These are phyloP conservation scores for Tachystola acroxantha DNA, from an alignment of 2,888 invertebrate genomes.

Conservation along the genomic window DNA sequence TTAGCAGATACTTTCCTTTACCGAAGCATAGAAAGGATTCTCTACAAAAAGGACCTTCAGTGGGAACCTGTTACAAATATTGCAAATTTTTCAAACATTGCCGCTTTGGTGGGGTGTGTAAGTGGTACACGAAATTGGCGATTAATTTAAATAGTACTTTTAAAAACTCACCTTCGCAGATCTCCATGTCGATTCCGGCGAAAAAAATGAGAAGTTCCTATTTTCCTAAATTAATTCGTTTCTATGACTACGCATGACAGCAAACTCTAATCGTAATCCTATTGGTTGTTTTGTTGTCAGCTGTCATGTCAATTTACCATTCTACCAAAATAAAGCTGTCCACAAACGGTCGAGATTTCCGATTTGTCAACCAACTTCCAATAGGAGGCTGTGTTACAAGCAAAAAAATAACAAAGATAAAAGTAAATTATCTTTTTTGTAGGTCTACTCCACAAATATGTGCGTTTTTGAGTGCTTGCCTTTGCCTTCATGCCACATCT, in stretches of 20 bases:
- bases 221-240: constrained; percentile 67
- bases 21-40: no score
- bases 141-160: constrained; percentile 21
- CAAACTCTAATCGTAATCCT: constrained; percentile 48
- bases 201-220: constrained; percentile 66
- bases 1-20: no score
- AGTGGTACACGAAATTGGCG: constrained; percentile 2
- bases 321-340: constrained; percentile 5
- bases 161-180: constrained; percentile 59
- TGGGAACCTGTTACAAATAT: constrained; percentile 29
- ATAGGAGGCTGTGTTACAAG: no score
- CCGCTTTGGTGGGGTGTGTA: constrained; percentile 6
- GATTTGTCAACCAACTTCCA: no score
- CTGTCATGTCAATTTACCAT: constrained; percentile 4
- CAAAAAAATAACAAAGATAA: no score
- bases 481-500: no score
- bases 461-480: no score
- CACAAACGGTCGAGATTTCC: no score
- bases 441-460: no score
- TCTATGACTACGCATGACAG: constrained; percentile 78
- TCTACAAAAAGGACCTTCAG: constrained; percentile 27
- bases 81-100: constrained; percentile 19
- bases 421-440: no score
- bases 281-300: constrained; percentile 32
- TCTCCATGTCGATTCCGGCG: constrained; percentile 69